Evolutionary conservation across 1,140 invertebrate genomes (phyloP), one percentile per base, ranked within the genome.

Genomic region (Chironomus striatipennis): DNA sequence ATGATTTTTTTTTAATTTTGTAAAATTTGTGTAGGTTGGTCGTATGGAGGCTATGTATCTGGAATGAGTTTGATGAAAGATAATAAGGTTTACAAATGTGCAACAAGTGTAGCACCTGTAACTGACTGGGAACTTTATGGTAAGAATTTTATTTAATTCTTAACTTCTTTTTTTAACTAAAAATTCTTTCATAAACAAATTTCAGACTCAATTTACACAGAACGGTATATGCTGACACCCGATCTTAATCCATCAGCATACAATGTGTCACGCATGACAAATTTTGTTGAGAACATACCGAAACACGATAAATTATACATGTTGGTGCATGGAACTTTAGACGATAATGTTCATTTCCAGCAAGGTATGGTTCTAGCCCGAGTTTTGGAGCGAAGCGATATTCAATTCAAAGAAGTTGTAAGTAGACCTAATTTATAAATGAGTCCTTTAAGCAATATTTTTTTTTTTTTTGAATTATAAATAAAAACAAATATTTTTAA

Each of bases 271-370:
- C 91, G 94, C 80, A 84, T 97, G 15, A 87, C 90, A 20, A 90
- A 81, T 18, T 76, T 87, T 73, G 65, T 70, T 70, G 65, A 70
- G 5, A 70, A 70, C 18, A 70, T 70, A 4, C 9, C 65, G 1
- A 70, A 20, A 8, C 7, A 70, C 6, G 20, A 70, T 70, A 94
- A 95, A 78, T 86, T 88, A 74, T 97, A 91, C 81, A 88, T 96
- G 77, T 82, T 98, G 8, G 89, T 98, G 72, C 96, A 97, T 80
- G 95, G 95, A 65, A 97, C 93, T 17, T 87, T 90, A n/a, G 91
- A 96, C 85, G 96, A 98, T 80, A 97, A 98, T 82, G 96, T 98
- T 1, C 96, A 98, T 83, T 97, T 94, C 83, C 96, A 98, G 81
- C 94, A 98, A 80, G 93, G 93, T 21, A 91, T 97, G 88, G 89